Evolutionary conservation across 2,888 invertebrate genomes (phyloP).

Genomic region (Lepidocyrtoides sp.): DNA sequence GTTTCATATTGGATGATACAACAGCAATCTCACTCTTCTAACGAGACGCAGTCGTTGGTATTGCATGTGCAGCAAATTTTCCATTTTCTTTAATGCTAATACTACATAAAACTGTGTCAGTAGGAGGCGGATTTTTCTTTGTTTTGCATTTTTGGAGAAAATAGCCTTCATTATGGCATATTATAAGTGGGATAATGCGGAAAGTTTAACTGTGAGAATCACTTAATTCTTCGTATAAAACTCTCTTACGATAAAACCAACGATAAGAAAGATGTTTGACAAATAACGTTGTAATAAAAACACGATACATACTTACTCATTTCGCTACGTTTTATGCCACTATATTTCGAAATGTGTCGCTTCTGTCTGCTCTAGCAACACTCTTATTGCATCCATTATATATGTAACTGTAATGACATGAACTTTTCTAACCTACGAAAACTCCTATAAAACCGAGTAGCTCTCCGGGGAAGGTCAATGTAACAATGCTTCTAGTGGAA

Average conservation of each 20-base stretch:
- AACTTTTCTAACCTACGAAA: constrained; percentile 20
- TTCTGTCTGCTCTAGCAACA: too few relatives aligned
- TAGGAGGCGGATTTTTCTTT: too few relatives aligned
- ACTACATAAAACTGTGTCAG: neutral
- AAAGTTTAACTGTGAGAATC: constrained; percentile 40
- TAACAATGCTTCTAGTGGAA: constrained; percentile 47
- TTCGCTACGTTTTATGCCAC: neutral
- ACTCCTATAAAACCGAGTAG: constrained; percentile 1
- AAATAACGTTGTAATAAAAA: constrained; percentile 12
- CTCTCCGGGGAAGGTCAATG: constrained; percentile 55
- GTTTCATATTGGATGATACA: neutral
- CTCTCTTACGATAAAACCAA: neutral
- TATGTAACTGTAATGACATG: neutral
- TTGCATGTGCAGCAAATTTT: constrained; percentile 32
- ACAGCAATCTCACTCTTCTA: neutral
- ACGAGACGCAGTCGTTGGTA: neutral
- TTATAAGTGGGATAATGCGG: neutral
- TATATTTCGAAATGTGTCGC: neutral
- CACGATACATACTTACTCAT: constrained; percentile 11
- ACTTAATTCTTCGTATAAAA: neutral
- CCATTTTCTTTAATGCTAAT: neutral
- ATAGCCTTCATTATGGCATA: neutral
- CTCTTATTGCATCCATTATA: too few relatives aligned
- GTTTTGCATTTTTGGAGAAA: constrained; percentile 41
- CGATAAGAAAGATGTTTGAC: neutral